Evolutionary conservation across 2,797 vertebrate species (phyloP), one percentile per base, ranked within the genome.

Genomic region (Sardinella longiceps): DNA sequence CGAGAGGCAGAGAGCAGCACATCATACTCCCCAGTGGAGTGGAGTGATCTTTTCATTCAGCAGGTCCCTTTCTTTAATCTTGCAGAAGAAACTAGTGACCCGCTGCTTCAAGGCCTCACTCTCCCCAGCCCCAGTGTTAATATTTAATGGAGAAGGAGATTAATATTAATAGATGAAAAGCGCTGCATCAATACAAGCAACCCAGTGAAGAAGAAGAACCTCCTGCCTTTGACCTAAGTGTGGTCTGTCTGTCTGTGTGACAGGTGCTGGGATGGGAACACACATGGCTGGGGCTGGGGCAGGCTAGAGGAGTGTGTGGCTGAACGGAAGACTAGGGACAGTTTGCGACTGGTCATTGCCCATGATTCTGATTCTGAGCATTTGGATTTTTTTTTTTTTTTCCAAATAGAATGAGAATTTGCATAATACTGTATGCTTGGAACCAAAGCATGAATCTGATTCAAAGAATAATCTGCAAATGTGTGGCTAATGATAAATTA

Each of bases 141-240:
- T 86, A 87, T 84, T 84, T 63, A 30, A 63, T 82, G 77, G 86
- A 80, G 66, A 83, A 12, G 82, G 80, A 83, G 84, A 86, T 88
- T 85, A 86, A 86, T 77, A 80, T 86, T 85, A 85, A 89, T 85
- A 77, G 63, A 45, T 82, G 14, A 88, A 87, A 85, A 82, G 58
- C 83, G 80, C 86, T 83, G 83, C 82, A 84, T 86, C 87, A 86
- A 63, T 87, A 81, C 30, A 84, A 60, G 81, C 82, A 84, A 70
- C 82, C 48, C 51, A 85, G 74, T 70, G 74, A 81, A 84, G 46
- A 28, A 56, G 82, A 83, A 85, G 51, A 46, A 11, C 84, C 23
- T 12, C 3, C 15, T 82, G 30, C 80, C 46, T 37, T 86, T 66
- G 83, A 86, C 82, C 48, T 25, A 33, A 80, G 80, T 86, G 80